These are phyloP conservation scores for Pseudopodoces humilis DNA, from an alignment of 2,113 vertebrate genomes.

Conservation along the genomic window DNA sequence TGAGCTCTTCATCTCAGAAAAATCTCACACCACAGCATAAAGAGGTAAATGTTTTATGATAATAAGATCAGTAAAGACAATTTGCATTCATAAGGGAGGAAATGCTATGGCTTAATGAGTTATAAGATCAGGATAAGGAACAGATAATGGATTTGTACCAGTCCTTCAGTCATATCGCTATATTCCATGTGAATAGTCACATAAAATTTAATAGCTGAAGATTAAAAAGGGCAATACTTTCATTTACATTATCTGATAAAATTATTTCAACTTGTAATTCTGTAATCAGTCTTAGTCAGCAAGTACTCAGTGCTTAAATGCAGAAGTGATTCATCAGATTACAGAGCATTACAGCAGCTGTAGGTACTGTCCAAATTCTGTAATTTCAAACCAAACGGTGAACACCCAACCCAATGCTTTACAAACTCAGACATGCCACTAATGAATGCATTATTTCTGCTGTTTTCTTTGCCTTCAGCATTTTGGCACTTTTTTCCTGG, in stretches of 20 bases:
- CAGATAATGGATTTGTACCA: neutral
- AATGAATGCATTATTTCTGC: neutral
- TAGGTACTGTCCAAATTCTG: neutral
- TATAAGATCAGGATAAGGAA: neutral
- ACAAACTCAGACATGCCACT: neutral
- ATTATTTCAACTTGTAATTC: neutral
- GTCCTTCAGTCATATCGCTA: neutral
- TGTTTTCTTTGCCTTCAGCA: neutral
- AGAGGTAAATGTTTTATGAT: neutral
- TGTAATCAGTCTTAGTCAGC: neutral
- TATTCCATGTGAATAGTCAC: neutral
- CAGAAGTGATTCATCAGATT: neutral
- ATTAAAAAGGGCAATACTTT: neutral
- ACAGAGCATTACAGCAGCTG: neutral
- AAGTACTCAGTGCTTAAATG: neutral
- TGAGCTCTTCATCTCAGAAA: neutral
- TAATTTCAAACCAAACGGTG: neutral
- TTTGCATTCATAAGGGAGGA: neutral
- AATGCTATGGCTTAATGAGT: neutral
- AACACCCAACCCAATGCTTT: neutral
- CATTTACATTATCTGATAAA: neutral
- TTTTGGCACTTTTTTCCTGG: neutral
- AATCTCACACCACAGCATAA: neutral
- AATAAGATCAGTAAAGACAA: neutral
- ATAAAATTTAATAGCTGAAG: constrained; percentile 9